Conservation (phyloP, 2,113 vertebrate species). For the Notechis scutatus region DNA sequence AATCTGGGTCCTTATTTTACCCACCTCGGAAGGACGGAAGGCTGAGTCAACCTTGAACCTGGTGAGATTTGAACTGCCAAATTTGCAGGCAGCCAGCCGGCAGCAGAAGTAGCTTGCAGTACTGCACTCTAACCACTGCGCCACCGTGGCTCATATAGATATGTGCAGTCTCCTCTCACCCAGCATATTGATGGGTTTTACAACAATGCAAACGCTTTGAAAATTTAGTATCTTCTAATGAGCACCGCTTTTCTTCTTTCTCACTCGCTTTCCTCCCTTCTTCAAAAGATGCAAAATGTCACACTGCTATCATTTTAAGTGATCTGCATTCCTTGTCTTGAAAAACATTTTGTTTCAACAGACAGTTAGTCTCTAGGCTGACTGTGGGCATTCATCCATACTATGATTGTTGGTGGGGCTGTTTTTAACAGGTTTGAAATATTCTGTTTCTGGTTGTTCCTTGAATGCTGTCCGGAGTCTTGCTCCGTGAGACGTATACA, state of each 20-base stretch:
- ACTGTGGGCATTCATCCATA: neutral
- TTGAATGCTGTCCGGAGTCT: neutral
- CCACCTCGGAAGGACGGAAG: too few species aligned
- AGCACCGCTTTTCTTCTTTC: neutral
- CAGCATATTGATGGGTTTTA: neutral
- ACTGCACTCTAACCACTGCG: too few species aligned
- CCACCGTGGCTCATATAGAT: too few species aligned
- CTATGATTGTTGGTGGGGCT: neutral
- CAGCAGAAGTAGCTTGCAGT: too few species aligned
- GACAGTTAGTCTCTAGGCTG: neutral
- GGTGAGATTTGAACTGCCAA: too few species aligned
- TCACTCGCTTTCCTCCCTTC: neutral
- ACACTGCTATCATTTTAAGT: neutral
- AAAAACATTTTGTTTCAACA: neutral
- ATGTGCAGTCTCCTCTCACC: neutral
- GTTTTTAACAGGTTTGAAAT: neutral
- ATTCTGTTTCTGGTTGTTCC: neutral
- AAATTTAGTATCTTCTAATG: neutral
- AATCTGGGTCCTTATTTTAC: too few species aligned
- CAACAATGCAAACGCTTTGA: neutral
- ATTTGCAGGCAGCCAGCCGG: too few species aligned
- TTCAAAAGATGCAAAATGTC: neutral
- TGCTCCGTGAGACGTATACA: neutral
- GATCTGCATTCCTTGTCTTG: neutral
- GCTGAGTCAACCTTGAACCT: too few species aligned